Base-by-base conservation (phyloP, 2,797 vertebrate species). In the Salmo trutta region DNA sequence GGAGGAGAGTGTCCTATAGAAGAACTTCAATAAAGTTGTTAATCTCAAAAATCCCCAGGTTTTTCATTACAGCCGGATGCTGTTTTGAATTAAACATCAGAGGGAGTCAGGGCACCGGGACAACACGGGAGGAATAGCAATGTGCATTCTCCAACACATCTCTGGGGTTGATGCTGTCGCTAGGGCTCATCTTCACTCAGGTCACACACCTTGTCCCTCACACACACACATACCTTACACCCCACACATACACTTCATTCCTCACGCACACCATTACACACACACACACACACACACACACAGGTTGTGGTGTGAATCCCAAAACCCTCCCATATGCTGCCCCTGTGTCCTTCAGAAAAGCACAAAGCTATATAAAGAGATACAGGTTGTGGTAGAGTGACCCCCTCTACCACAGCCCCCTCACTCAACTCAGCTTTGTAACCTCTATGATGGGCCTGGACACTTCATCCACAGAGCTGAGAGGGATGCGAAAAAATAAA, bases 41-140 rank as follows among this genome's bases (percentile, higher is more conserved):
- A 66, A 75, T 83, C 36, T 80, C 31, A 53, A 47, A 31, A 47
- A 77, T 73, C 73, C 70, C 70, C 75, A 66, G 56, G 75, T 68
- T 77, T 75, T 78, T 78, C 75, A 73, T 78, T 78, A 73, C 72
- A 17, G 56, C 41, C 14, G 65, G 75, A 73, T 36, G 65, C 77
- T 16, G 71, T 75, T 76, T 80, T 87, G 81, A 87, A 85, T 85
- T 85, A 84, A 86, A 84, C 85, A 85, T 84, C 21, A 79, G 62
- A 56, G 36, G 12, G 19, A 62, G 33, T 3, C 19, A 52, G 17
- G 47, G 62, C 7, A n/a, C 15, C 31, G n/a, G 41, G 52, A 15
- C 59, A 14, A 47, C 56, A 52, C 70, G 71, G 72, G 27, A 24
- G 56, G 81, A 79, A 79, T 81, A 70, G 75, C 70, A 83, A 75